These are phyloP conservation scores for Drosophila sp. DNA, from an alignment of 1,140 invertebrate species.

Conservation along the genomic window DNA sequence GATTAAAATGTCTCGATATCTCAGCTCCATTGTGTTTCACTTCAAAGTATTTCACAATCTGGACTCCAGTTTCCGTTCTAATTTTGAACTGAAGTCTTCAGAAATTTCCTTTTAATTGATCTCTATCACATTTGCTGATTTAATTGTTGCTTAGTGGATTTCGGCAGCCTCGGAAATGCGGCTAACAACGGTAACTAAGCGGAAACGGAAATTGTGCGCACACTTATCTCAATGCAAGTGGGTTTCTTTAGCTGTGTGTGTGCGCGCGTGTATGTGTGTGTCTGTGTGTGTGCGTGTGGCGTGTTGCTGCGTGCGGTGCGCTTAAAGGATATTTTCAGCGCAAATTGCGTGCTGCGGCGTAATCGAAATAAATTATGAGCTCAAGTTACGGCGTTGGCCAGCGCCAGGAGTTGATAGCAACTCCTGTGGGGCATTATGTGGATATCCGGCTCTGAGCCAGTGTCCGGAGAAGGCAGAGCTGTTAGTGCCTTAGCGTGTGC, in stretches of 20 bases:
- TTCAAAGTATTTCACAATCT: too few species aligned
- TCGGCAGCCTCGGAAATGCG: constrained; percentile 56
- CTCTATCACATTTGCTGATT: constrained; percentile 52
- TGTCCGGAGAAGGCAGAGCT: constrained; percentile 44
- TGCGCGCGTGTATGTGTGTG: constrained; percentile 42
- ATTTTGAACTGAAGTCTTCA: too few species aligned
- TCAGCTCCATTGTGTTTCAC: too few species aligned
- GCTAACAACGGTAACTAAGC: constrained; percentile 56
- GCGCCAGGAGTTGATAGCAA: constrained; percentile 15
- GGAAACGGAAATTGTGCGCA: constrained; percentile 79
- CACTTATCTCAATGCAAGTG: constrained; percentile 58
- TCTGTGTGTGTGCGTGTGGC: constrained; percentile 51
- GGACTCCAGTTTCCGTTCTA: too few species aligned
- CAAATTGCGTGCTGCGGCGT: constrained; percentile 80
- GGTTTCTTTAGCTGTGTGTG: background rate
- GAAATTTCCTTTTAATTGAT: constrained; percentile 22
- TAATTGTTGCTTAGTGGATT: constrained; percentile 79
- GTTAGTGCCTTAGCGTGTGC: constrained; percentile 59
- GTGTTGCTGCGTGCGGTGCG: constrained; percentile 24
- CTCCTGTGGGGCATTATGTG: constrained; percentile 38
- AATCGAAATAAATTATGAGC: constrained; percentile 83
- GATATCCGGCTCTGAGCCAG: constrained; percentile 60
- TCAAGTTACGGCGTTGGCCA: constrained; percentile 59
- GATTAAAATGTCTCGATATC: too few species aligned
- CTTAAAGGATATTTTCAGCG: constrained; percentile 70